Evolutionary conservation across 2,797 vertebrate species (phyloP).

Genomic region (Dendrocincla fuliginosa): DNA sequence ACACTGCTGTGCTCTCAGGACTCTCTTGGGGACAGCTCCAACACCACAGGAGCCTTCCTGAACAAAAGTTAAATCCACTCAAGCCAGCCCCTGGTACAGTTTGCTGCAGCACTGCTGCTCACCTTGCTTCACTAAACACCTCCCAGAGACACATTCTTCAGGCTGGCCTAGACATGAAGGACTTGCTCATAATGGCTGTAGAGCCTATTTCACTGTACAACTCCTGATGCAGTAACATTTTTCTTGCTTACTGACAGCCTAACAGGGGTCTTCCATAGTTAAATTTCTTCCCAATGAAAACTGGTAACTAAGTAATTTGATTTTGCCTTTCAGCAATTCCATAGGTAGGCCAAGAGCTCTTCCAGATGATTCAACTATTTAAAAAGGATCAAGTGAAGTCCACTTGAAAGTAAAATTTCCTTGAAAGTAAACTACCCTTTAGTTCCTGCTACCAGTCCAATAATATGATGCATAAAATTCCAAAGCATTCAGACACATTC

Average conservation of each 20-base stretch:
- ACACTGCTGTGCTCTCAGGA: not conserved
- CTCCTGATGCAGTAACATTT: not conserved
- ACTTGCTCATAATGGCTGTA: not conserved
- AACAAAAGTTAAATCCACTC: not conserved
- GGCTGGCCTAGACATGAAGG: not conserved
- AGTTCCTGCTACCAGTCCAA: not conserved
- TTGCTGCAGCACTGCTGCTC: not conserved
- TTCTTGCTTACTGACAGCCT: not conserved
- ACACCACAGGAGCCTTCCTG: not conserved
- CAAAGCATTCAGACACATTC: not conserved
- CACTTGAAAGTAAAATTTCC: not conserved
- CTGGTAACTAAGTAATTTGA: not conserved
- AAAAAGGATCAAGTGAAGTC: not conserved
- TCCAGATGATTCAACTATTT: not conserved
- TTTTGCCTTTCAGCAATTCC: not conserved
- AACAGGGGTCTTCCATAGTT: not conserved
- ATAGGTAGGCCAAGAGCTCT: not conserved
- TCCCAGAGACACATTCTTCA: not conserved
- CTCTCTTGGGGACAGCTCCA: not conserved
- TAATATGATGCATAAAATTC: not conserved
- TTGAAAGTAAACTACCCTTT: not conserved
- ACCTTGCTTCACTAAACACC: not conserved
- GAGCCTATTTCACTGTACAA: not conserved
- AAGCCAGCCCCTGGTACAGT: not conserved
- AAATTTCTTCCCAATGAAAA: not conserved